phyloP scores from a whole-genome alignment of 1,140 invertebrate genomes.

The Adelges cooleyi region DNA sequence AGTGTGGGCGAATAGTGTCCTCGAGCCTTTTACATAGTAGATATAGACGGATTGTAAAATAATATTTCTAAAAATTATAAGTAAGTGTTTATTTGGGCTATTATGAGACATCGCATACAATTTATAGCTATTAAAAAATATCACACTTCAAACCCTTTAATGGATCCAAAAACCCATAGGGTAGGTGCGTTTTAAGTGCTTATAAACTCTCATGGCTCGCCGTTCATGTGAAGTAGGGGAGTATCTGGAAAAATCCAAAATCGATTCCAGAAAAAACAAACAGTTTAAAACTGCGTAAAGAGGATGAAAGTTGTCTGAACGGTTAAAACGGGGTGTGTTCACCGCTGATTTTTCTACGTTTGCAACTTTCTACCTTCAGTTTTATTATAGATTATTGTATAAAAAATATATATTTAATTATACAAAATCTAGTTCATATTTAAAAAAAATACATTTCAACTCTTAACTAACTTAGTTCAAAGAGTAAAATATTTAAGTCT shows the following conservation, averaged over 20 bases:
- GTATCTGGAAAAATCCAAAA: conserved; percentile 20
- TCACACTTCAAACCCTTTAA: conserved; percentile 10
- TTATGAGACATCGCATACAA: conserved; percentile 1
- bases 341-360: no score
- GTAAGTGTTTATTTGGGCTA: conserved; percentile 18
- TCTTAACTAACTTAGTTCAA: no score
- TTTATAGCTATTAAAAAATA: conserved; percentile 21
- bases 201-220: not conserved
- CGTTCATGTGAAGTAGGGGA: not conserved
- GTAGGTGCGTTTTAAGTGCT: not conserved
- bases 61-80: conserved; percentile 18
- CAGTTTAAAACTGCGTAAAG: not conserved
- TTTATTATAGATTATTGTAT: no score
- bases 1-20: no score
- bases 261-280: conserved; percentile 17
- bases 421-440: no score
- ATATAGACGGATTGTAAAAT: conserved; percentile 4
- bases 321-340: not conserved
- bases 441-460: no score
- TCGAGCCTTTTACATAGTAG: no score
- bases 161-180: conserved; percentile 1
- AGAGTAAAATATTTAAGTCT: no score
- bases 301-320: not conserved
- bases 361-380: no score
- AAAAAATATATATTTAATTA: no score